Evolutionary conservation across 1,140 invertebrate species (phyloP).

Genomic region (Ptiloglossa arizonensis): DNA sequence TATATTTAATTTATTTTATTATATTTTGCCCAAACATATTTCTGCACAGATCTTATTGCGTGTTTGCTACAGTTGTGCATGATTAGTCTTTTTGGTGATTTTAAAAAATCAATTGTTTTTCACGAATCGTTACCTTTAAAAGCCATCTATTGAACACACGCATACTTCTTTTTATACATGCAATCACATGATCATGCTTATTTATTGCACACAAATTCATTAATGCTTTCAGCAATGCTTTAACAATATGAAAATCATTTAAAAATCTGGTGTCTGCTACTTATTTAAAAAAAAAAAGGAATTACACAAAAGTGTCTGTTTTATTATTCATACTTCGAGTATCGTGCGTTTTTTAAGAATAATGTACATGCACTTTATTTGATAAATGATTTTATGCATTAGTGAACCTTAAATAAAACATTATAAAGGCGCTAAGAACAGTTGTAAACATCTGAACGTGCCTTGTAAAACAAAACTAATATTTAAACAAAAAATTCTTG

Average conservation of each 20-base stretch:
- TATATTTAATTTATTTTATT: constrained; percentile 16
- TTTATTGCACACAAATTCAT: constrained; percentile 70
- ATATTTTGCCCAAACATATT: neutral
- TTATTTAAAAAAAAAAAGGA: constrained; percentile 25
- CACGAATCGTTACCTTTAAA: neutral
- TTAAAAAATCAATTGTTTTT: constrained; percentile 1
- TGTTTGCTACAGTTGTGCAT: constrained; percentile 1
- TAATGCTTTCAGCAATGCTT: constrained; percentile 55
- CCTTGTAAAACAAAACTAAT: constrained; percentile 52
- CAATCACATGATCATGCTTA: constrained; percentile 25
- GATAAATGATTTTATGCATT: constrained; percentile 50
- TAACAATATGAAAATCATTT: constrained; percentile 56
- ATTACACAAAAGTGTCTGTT: neutral
- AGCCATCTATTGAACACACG: neutral
- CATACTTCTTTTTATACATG: constrained; percentile 25
- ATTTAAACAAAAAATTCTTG: constrained; percentile 44
- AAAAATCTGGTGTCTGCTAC: constrained; percentile 52
- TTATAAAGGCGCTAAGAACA: constrained; percentile 9
- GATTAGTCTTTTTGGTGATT: constrained; percentile 5
- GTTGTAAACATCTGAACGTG: constrained; percentile 9
- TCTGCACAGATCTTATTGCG: neutral
- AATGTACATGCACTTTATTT: constrained; percentile 16
- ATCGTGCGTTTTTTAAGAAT: constrained; percentile 31
- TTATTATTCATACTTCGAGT: neutral
- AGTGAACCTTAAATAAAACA: constrained; percentile 30